Percentiles rank a stretch among this genome's conserved stretches.
phyloP scores from a whole-genome alignment of 1,140 invertebrate genomes.

The Hyles vespertilio region DNA sequence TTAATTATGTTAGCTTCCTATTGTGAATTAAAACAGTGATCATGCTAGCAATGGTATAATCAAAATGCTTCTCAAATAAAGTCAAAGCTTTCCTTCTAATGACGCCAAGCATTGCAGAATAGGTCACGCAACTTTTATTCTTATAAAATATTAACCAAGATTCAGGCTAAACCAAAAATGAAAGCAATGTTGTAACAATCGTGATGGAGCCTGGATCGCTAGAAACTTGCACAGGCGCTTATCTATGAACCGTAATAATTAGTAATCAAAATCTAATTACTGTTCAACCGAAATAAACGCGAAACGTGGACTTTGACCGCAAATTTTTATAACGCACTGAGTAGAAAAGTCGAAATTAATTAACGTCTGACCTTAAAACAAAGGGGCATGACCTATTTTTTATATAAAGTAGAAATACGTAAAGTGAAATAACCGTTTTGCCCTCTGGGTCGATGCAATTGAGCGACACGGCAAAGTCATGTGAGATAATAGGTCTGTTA shows the following conservation, averaged over 20 bases:
- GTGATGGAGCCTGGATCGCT: slow-evolving; percentile 25
- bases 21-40: too few relatives aligned
- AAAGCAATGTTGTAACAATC: slow-evolving; percentile 47
- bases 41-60: too few relatives aligned
- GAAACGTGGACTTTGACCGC: slow-evolving; percentile 32
- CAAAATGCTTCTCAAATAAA: too few relatives aligned
- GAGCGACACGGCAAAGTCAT: too few relatives aligned
- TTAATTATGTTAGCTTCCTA: too few relatives aligned
- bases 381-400: too few relatives aligned
- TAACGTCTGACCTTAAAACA: too few relatives aligned
- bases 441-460: too few relatives aligned
- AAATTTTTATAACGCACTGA: slow-evolving; percentile 17
- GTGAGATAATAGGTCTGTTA: too few relatives aligned
- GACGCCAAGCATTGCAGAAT: not conserved
- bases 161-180: slow-evolving; percentile 34
- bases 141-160: slow-evolving; percentile 37
- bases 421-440: too few relatives aligned
- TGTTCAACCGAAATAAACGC: slow-evolving; percentile 53
- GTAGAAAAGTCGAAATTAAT: slow-evolving; percentile 11
- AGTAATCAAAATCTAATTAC: slow-evolving; percentile 60
- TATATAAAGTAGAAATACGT: too few relatives aligned
- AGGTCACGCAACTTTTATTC: not conserved
- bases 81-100: too few relatives aligned
- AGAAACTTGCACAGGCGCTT: slow-evolving; percentile 36
- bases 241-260: slow-evolving; percentile 49